Evolutionary conservation across 2,888 invertebrate species (phyloP).

Genomic region (Athalia circularis): DNA sequence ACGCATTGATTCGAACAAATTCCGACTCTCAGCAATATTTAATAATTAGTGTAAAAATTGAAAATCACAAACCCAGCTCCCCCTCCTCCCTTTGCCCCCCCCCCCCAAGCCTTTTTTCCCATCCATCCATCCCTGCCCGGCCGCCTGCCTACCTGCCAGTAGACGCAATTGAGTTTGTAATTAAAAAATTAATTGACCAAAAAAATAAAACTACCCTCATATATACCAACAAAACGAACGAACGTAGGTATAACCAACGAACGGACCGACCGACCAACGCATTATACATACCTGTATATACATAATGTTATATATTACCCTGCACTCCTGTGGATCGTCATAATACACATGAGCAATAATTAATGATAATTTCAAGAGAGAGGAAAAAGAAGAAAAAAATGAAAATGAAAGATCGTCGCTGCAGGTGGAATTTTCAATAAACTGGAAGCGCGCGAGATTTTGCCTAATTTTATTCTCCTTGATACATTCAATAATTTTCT

Average conservation of each 20-base stretch:
- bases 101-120: not conserved
- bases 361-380: too few relatives aligned
- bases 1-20: slow-evolving; percentile 42
- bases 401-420: not conserved
- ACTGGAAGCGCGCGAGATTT: too few relatives aligned
- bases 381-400: too few relatives aligned
- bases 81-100: not conserved
- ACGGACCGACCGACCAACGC: not conserved
- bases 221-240: not conserved
- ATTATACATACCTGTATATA: too few relatives aligned
- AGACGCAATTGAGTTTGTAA: slow-evolving; percentile 34
- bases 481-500: not conserved
- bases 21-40: slow-evolving; percentile 28
- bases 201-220: not conserved
- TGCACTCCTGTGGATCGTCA: too few relatives aligned
- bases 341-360: too few relatives aligned
- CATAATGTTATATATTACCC: too few relatives aligned
- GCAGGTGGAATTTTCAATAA: not conserved
- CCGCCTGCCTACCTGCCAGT: slow-evolving; percentile 1
- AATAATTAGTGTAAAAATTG: slow-evolving; percentile 36
- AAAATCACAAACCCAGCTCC: slow-evolving; percentile 24
- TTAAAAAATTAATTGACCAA: slow-evolving; percentile 29
- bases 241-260: not conserved
- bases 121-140: not conserved
- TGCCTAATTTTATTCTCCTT: not conserved